These are phyloP conservation scores for Sphinx pinastri DNA, from an alignment of 2,888 invertebrate species.

Conservation along the genomic window DNA sequence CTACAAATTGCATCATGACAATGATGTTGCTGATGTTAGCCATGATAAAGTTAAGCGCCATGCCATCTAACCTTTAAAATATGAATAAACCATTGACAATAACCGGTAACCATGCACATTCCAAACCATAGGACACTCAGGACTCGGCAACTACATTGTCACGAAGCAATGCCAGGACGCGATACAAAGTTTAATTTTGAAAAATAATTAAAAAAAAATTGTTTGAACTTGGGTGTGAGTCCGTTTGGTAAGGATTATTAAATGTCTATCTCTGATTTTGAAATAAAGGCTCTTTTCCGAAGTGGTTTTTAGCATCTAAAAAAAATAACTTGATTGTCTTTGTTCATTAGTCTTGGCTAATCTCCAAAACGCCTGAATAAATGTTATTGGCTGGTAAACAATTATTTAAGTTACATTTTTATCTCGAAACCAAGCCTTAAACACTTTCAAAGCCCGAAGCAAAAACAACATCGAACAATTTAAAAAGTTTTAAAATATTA, in stretches of 20 bases:
- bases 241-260: conserved; percentile 28
- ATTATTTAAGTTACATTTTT: too few relatives aligned
- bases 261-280: too few relatives aligned
- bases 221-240: conserved; percentile 45
- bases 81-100: conserved; percentile 24
- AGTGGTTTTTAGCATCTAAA: too few relatives aligned
- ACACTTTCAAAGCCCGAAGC: too few relatives aligned
- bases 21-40: conserved; percentile 81
- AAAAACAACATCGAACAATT: too few relatives aligned
- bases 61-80: conserved; percentile 63
- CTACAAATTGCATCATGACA: conserved; percentile 80
- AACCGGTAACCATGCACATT: conserved; percentile 76
- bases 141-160: conserved; percentile 82
- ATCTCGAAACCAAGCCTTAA: too few relatives aligned
- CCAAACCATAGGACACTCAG: conserved; percentile 69
- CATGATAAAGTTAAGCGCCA: conserved; percentile 79
- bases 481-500: too few relatives aligned
- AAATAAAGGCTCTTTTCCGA: too few relatives aligned
- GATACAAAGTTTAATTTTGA: conserved; percentile 44
- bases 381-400: too few relatives aligned
- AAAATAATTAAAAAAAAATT: conserved; percentile 38
- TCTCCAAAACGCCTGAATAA: not conserved
- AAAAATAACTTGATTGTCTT: too few relatives aligned
- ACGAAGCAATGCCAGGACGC: conserved; percentile 79
- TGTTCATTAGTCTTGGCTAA: too few relatives aligned